These are phyloP conservation scores for Carettochelys insculpta DNA, from an alignment of 2,113 vertebrate species.

Conservation along the genomic window DNA sequence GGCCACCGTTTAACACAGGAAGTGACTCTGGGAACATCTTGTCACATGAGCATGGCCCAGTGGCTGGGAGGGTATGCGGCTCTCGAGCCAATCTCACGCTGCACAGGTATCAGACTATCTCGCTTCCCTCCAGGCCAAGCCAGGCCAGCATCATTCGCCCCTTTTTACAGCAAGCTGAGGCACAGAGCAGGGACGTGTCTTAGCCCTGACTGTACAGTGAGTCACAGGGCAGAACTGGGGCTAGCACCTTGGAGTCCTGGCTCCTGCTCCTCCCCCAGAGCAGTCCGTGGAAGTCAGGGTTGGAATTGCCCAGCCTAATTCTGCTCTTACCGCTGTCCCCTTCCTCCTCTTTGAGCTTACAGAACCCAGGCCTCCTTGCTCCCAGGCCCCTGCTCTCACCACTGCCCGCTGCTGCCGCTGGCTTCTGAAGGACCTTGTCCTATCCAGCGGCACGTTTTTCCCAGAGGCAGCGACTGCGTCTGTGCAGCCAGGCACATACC, in stretches of 20 bases:
- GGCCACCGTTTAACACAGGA: background rate
- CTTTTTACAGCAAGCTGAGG: background rate
- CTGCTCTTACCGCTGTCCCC: too few relatives aligned
- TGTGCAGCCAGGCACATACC: background rate
- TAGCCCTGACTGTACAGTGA: background rate
- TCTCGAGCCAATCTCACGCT: background rate
- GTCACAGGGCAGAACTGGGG: background rate
- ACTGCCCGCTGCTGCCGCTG: background rate
- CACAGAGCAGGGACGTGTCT: background rate
- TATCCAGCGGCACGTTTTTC: background rate
- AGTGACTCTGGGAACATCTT: fast-evolving
- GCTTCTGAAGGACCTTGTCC: background rate
- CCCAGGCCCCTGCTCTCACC: background rate
- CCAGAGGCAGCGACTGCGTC: background rate
- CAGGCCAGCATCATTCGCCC: background rate
- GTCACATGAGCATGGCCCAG: background rate
- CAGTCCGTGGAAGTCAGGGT: too few relatives aligned
- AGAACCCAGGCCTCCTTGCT: background rate
- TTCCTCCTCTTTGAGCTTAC: background rate
- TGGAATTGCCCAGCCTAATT: background rate
- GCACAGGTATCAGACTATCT: background rate
- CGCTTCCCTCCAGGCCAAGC: background rate
- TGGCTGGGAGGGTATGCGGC: background rate
- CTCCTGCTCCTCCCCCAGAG: background rate
- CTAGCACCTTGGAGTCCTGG: background rate